A percentile compares a stretch with the other conserved stretches of the same genome.
These are phyloP conservation scores for Scaptomyza flava DNA, from an alignment of 2,888 invertebrate species.

Conservation along the genomic window DNA sequence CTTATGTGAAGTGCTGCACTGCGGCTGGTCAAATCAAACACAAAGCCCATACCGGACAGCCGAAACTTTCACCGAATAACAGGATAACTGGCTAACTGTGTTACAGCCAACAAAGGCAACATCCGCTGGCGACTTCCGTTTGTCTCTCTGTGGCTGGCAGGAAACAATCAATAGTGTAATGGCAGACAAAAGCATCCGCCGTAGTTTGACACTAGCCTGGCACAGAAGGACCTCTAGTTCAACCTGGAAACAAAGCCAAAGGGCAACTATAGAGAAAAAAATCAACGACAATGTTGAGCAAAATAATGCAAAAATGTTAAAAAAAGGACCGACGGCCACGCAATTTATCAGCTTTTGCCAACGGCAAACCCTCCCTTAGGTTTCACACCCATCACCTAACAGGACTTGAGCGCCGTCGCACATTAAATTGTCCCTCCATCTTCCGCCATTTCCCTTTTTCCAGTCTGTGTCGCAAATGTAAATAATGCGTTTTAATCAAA, in stretches of 20 bases:
- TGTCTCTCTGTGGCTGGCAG: slow-evolving; percentile 73
- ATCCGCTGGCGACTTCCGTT: slow-evolving; percentile 69
- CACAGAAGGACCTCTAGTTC: slow-evolving; percentile 15
- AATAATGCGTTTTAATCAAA: slow-evolving; percentile 69
- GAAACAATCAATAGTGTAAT: slow-evolving; percentile 81
- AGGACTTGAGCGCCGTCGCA: slow-evolving; percentile 3
- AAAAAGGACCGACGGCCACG: slow-evolving; percentile 40
- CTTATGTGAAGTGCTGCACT: slow-evolving; percentile 48
- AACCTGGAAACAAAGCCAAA: background rate
- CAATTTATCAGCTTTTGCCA: slow-evolving; percentile 66
- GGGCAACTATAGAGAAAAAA: background rate
- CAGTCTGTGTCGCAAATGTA: slow-evolving; percentile 54
- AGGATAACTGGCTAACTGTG: slow-evolving; percentile 27
- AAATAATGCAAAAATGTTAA: slow-evolving; percentile 46
- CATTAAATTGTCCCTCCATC: slow-evolving; percentile 16
- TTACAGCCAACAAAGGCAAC: slow-evolving; percentile 55
- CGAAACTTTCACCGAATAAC: slow-evolving; percentile 21
- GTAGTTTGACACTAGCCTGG: slow-evolving; percentile 41
- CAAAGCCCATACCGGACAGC: slow-evolving; percentile 42
- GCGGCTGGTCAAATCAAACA: slow-evolving; percentile 47
- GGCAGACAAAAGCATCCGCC: slow-evolving; percentile 73
- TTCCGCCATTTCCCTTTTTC: background rate
- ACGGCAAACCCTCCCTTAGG: background rate
- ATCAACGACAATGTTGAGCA: slow-evolving; percentile 5
- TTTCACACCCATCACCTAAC: background rate